Evolutionary conservation across 1,140 invertebrate species (phyloP).

Genomic region (Augochlora pura): DNA sequence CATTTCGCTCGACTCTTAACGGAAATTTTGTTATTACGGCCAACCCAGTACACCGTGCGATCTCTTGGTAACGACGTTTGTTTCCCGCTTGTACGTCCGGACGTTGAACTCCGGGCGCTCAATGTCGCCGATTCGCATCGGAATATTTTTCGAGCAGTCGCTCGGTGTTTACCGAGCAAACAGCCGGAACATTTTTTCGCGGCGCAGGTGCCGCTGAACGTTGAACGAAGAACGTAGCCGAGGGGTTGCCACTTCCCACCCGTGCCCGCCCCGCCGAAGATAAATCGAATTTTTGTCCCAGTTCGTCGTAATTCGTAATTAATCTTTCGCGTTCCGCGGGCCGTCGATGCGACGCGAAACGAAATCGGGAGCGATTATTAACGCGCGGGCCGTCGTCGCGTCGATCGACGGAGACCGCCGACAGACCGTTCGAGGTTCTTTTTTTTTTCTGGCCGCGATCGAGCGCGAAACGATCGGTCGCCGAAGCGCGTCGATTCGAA

Average conservation of each 20-base stretch:
- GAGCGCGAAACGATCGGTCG: not conserved
- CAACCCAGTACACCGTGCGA: no score
- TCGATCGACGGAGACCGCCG: no score
- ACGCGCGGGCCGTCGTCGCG: no score
- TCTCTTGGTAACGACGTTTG: no score
- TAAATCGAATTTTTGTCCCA: slow-evolving; percentile 14
- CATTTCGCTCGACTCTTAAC: no score
- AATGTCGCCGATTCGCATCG: not conserved
- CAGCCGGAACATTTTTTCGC: slow-evolving; percentile 22
- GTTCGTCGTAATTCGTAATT: slow-evolving; percentile 33
- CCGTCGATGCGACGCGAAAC: not conserved
- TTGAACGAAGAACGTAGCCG: slow-evolving; percentile 26
- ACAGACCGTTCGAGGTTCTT: no score
- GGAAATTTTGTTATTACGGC: no score
- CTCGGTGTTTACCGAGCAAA: slow-evolving; percentile 24
- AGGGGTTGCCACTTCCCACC: not conserved
- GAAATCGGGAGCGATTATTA: not conserved
- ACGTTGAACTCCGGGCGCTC: not conserved
- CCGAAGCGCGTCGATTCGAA: not conserved
- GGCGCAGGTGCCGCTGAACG: slow-evolving; percentile 27
- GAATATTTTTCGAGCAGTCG: not conserved
- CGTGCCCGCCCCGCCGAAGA: slow-evolving; percentile 4
- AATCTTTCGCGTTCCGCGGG: slow-evolving; percentile 22
- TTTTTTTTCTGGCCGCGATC: no score
- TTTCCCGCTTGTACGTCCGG: no score